Evolutionary conservation across 2,797 vertebrate species (phyloP), one percentile per base, ranked within the genome.

Genomic region (Sandelia bainsii): DNA sequence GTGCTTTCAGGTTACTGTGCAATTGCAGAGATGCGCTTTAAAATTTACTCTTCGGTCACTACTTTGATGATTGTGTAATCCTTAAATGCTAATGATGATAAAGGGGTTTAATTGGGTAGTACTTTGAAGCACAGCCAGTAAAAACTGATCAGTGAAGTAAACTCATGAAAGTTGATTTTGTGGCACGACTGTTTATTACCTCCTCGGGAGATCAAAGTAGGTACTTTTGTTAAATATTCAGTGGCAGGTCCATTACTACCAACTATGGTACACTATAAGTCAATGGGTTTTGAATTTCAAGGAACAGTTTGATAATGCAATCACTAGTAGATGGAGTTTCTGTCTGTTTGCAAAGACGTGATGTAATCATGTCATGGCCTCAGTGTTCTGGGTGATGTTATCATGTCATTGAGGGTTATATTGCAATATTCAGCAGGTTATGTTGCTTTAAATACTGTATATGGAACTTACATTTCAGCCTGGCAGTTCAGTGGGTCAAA

Each of bases 11-110:
- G 32, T 34, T 34, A 34, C 32, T 8, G 8, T 34, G 8, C 32
- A 34, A 9, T 34, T 34, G 5, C 27, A 29, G 27, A 29, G 27
- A 29, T 29, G 27, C 27, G 27, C 27, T 29, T 29, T 29, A 29
- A 1, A 29, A 29, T 29, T 29, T 5, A 29, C 27, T 29, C 4
- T 2, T 25, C 25, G 2, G 25, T 25, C 25, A 25, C 25, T 39
- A 49, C 23, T 63, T n/a, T 60, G 46, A 53, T 23, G 3, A 57
- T 61, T 69, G 3, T 29, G 3, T 51, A 75, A 59, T 59, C 32
- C n/a, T 75, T 7, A 64, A 69, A 29, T 81, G 32, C 42, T 37
- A 27, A 72, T 62, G 5, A 50, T 42, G 32, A 56, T 52, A 65
- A 49, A 34, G n/a, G 2, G 5, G 39, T 50, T 68, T 62, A 52